These are phyloP conservation scores for Autographa pulchrina DNA, from an alignment of 2,888 invertebrate genomes.

Conservation along the genomic window DNA sequence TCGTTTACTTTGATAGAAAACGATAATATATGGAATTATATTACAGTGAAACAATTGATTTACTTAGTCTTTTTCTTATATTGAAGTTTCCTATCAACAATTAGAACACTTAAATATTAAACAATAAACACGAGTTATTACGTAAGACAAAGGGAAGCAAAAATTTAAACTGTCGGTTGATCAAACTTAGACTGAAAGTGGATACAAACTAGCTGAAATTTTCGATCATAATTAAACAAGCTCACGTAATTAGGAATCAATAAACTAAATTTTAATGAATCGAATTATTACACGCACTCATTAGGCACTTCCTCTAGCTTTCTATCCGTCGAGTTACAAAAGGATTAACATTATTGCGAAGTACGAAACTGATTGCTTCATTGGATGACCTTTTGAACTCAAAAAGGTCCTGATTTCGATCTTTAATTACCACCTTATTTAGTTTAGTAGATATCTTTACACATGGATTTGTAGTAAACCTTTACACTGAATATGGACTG, in stretches of 20 bases:
- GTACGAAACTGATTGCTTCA: constrained; percentile 6
- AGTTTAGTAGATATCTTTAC: too few relatives aligned
- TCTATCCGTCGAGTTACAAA: constrained; percentile 36
- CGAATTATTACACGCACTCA: constrained; percentile 24
- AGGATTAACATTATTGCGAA: constrained; percentile 27
- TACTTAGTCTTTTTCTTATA: too few relatives aligned
- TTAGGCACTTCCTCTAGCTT: constrained; percentile 38
- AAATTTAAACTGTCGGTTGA: too few relatives aligned
- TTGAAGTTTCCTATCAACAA: too few relatives aligned
- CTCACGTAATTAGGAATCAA: background rate
- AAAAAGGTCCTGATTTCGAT: background rate
- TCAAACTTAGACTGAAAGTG: too few relatives aligned
- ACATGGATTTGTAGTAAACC: too few relatives aligned
- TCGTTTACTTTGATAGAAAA: background rate
- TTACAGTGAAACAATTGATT: too few relatives aligned
- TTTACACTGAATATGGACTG: too few relatives aligned
- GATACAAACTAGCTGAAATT: background rate
- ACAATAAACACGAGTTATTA: too few relatives aligned
- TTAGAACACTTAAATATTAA: too few relatives aligned
- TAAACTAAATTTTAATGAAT: constrained; percentile 18
- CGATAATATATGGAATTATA: background rate
- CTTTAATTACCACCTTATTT: background rate
- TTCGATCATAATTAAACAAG: background rate
- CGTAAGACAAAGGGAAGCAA: too few relatives aligned
- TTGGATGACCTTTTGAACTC: background rate